Evolutionary conservation across 2,888 invertebrate species (phyloP).

Genomic region (Andrena flavipes): DNA sequence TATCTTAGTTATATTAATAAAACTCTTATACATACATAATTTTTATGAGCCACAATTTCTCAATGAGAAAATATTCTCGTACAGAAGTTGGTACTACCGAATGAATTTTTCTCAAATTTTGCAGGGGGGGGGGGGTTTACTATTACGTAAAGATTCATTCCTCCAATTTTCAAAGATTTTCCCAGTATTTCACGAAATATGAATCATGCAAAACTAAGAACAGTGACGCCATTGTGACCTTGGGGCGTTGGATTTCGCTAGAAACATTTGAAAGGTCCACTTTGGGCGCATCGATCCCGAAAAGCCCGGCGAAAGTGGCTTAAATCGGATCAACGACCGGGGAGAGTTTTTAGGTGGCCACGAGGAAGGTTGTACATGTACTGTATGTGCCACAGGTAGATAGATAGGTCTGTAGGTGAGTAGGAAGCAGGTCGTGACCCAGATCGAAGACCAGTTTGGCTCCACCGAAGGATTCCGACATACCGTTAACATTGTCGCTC

Average conservation of each 20-base stretch:
- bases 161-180: too few relatives aligned
- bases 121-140: too few relatives aligned
- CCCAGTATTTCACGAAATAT: neutral
- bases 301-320: slow-evolving; percentile 72
- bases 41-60: too few relatives aligned
- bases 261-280: slow-evolving; percentile 22
- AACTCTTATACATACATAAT: too few relatives aligned
- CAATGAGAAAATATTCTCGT: too few relatives aligned
- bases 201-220: too few relatives aligned
- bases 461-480: slow-evolving; percentile 74
- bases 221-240: neutral
- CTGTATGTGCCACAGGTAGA: slow-evolving; percentile 63
- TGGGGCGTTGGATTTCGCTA: neutral
- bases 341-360: slow-evolving; percentile 72
- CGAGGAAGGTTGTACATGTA: slow-evolving; percentile 48
- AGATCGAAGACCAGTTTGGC: slow-evolving; percentile 81
- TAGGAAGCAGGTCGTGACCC: slow-evolving; percentile 79
- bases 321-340: slow-evolving; percentile 56
- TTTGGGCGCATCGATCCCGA: slow-evolving; percentile 1
- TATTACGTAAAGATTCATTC: too few relatives aligned
- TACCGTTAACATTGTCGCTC: slow-evolving; percentile 82
- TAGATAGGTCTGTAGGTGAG: slow-evolving; percentile 81
- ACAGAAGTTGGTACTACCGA: too few relatives aligned
- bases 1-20: too few relatives aligned
- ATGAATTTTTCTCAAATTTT: too few relatives aligned